Conservation (phyloP, 2,888 invertebrate genomes). For the Drosophila limbata region DNA sequence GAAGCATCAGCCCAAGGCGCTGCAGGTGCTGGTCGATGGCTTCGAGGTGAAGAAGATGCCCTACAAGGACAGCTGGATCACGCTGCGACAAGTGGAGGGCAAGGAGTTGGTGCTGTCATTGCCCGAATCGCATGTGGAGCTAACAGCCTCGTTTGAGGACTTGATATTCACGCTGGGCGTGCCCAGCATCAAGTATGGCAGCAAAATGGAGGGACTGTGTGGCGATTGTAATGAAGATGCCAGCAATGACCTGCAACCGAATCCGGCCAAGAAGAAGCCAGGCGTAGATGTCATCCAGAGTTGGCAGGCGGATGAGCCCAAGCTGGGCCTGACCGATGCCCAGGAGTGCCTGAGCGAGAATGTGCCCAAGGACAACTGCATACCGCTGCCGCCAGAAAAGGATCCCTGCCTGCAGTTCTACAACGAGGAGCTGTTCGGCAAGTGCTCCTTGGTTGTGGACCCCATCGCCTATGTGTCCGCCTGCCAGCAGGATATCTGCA, state of each 20-base stretch:
- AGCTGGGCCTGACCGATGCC: constrained; percentile 85
- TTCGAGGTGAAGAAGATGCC: constrained; percentile 85
- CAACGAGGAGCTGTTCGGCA: constrained; percentile 87
- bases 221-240: constrained; percentile 90
- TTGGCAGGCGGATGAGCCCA: constrained; percentile 87
- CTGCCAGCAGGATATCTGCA: constrained; percentile 90
- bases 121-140: constrained; percentile 90
- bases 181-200: constrained; percentile 90
- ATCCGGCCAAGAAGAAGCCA: constrained; percentile 84
- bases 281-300: constrained; percentile 86
- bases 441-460: constrained; percentile 91
- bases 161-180: constrained; percentile 88
- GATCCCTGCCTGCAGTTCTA: constrained; percentile 90
- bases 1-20: constrained; percentile 81
- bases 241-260: constrained; percentile 87
- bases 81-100: constrained; percentile 87
- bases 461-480: constrained; percentile 89
- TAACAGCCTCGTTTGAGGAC: constrained; percentile 85
- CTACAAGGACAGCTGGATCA: constrained; percentile 88
- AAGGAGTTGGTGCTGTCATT: constrained; percentile 88
- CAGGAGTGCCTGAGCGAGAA: constrained; percentile 86
- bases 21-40: constrained; percentile 83
- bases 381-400: constrained; percentile 87
- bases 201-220: constrained; percentile 92
- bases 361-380: constrained; percentile 85